A percentile compares a stretch with the other conserved stretches of the same genome.
Conservation (phyloP, 2,113 vertebrate genomes). For the Callipepla californica region DNA sequence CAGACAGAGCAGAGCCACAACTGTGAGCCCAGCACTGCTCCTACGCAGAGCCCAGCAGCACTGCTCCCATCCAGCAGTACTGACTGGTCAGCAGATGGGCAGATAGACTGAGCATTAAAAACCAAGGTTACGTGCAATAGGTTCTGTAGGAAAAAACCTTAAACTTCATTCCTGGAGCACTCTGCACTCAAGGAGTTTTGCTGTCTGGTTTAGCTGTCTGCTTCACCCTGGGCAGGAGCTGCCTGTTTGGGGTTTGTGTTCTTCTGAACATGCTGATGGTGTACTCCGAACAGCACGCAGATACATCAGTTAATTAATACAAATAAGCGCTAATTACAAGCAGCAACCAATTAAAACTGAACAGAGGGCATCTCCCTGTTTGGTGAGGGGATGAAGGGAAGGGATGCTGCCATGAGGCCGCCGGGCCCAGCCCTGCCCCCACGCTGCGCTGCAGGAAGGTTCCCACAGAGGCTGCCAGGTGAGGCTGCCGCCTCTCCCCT, state of each 20-base stretch:
- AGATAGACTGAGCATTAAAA: background rate
- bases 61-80: background rate
- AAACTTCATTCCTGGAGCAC: background rate
- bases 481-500: background rate
- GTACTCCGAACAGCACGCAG: background rate
- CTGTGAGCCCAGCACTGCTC: too few species aligned
- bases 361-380: background rate
- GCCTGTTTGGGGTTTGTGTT: background rate
- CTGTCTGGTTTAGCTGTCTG: background rate
- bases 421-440: background rate
- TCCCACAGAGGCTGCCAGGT: constrained; percentile 4
- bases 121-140: background rate
- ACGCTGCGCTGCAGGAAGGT: background rate
- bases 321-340: constrained; percentile 43
- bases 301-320: constrained; percentile 47
- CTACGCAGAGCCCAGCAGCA: background rate
- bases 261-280: background rate
- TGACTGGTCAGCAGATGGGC: background rate
- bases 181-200: accelerated
- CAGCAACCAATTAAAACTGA: constrained; percentile 7
- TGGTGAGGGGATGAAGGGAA: background rate
- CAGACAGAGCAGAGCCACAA: too few species aligned
- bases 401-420: background rate
- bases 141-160: background rate
- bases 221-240: background rate